Evolutionary conservation across 2,113 vertebrate genomes (phyloP).

Genomic region (Carollia perspicillata): DNA sequence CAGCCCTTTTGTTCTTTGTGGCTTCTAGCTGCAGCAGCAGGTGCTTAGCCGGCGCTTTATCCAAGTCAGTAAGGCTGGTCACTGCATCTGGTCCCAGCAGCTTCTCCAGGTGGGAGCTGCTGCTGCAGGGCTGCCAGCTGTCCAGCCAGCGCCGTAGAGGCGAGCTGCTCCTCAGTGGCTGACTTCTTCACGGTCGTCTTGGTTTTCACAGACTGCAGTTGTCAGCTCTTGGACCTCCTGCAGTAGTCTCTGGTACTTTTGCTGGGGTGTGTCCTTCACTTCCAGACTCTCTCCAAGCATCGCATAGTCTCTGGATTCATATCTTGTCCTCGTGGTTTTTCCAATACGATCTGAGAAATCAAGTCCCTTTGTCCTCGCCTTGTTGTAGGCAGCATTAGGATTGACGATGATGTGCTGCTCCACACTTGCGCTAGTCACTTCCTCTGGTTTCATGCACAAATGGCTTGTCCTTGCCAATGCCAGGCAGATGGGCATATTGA

Average conservation of each 20-base stretch:
- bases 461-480: conserved; percentile 83
- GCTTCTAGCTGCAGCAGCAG: conserved; percentile 92
- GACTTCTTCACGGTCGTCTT: conserved; percentile 89
- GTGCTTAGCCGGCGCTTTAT: conserved; percentile 94
- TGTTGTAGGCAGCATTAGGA: conserved; percentile 95
- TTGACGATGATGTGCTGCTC: conserved; percentile 97
- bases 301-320: conserved; percentile 94
- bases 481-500: conserved; percentile 93
- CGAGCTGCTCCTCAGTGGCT: conserved; percentile 90
- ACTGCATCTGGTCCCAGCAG: conserved; percentile 91
- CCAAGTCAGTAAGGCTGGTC: conserved; percentile 92
- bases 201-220: conserved; percentile 90
- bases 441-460: conserved; percentile 80
- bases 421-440: conserved; percentile 95
- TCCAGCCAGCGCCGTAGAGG: conserved; percentile 90
- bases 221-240: conserved; percentile 95
- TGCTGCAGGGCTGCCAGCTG: conserved; percentile 93
- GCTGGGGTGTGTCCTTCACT: conserved; percentile 93
- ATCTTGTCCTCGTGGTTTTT: conserved; percentile 89
- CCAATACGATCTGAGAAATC: conserved; percentile 96
- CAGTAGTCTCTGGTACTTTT: conserved; percentile 94
- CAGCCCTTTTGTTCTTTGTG: conserved; percentile 79
- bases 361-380: conserved; percentile 91
- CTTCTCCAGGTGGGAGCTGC: conserved; percentile 92
- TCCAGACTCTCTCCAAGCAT: conserved; percentile 93